Evolutionary conservation across 2,113 vertebrate genomes (phyloP).

Genomic region (Tricholaema leucomelas): DNA sequence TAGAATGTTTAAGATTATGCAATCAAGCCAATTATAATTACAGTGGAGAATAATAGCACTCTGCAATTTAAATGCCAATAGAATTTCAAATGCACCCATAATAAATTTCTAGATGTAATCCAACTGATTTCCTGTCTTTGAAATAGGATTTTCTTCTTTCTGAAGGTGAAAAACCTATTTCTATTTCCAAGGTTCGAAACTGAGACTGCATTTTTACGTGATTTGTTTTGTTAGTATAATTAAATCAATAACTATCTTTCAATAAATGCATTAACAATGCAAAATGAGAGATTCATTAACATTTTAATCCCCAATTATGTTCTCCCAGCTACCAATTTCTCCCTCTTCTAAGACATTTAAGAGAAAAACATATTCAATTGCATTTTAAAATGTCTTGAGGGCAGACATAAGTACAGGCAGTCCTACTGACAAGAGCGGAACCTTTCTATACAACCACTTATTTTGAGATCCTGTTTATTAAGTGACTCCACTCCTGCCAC

Average conservation of each 20-base stretch:
- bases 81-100: conserved; percentile 57
- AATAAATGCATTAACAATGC: conserved; percentile 32
- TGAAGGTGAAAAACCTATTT: conserved; percentile 47
- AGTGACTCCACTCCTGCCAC: neutral
- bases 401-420: neutral
- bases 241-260: conserved; percentile 28
- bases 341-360: neutral
- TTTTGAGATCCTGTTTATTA: neutral
- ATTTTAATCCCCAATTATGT: conserved; percentile 7
- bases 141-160: conserved; percentile 55
- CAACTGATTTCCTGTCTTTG: conserved; percentile 58
- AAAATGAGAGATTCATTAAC: conserved; percentile 36
- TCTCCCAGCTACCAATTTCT: neutral
- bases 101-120: conserved; percentile 58
- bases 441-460: neutral
- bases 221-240: conserved; percentile 45
- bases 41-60: conserved; percentile 28
- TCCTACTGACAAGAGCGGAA: neutral
- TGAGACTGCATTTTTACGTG: neutral
- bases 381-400: neutral
- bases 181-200: conserved; percentile 13
- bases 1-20: conserved; percentile 34
- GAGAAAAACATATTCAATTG: neutral
- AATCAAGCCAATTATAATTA: conserved; percentile 65
- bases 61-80: conserved; percentile 43